Percentiles rank a stretch among this genome's conserved stretches.
Evolutionary conservation across 2,797 vertebrate species (phyloP).

Genomic region (Selene dorsalis): DNA sequence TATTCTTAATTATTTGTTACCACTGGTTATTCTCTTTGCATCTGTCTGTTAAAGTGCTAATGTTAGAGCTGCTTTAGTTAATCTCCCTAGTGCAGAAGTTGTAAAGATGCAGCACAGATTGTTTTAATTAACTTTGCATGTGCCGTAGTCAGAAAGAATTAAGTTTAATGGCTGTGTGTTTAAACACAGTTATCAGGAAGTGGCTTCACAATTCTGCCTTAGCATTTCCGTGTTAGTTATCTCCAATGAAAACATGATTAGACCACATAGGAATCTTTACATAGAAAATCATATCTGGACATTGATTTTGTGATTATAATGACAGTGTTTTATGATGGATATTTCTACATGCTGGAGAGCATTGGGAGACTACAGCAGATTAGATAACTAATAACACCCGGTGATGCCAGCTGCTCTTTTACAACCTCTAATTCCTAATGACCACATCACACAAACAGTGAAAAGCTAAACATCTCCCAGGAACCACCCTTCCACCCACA

Average conservation of each 20-base stretch:
- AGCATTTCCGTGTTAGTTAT: background rate
- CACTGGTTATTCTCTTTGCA: conserved; percentile 31
- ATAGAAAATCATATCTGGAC: background rate
- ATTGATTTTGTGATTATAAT: background rate
- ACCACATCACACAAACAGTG: conserved; percentile 49
- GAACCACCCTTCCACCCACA: background rate
- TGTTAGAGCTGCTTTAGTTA: conserved; percentile 17
- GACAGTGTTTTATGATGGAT: background rate
- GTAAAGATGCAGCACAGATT: conserved; percentile 42
- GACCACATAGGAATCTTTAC: background rate
- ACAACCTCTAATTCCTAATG: conserved; percentile 41
- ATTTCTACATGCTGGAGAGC: background rate
- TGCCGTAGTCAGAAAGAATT: conserved; percentile 34
- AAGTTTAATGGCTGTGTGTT: conserved; percentile 61
- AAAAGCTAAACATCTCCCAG: conserved; percentile 45
- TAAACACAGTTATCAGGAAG: conserved; percentile 19
- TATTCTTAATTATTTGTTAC: conserved; percentile 43
- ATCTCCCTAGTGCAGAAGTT: conserved; percentile 34
- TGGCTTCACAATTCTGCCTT: background rate
- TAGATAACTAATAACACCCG: background rate
- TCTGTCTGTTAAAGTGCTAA: conserved; percentile 36
- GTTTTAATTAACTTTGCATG: conserved; percentile 63
- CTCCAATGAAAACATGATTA: conserved; percentile 23
- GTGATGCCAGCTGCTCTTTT: conserved; percentile 1
- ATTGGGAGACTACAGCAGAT: background rate